Conservation (phyloP, 1,140 invertebrate species). For the Conus ventricosus region DNA sequence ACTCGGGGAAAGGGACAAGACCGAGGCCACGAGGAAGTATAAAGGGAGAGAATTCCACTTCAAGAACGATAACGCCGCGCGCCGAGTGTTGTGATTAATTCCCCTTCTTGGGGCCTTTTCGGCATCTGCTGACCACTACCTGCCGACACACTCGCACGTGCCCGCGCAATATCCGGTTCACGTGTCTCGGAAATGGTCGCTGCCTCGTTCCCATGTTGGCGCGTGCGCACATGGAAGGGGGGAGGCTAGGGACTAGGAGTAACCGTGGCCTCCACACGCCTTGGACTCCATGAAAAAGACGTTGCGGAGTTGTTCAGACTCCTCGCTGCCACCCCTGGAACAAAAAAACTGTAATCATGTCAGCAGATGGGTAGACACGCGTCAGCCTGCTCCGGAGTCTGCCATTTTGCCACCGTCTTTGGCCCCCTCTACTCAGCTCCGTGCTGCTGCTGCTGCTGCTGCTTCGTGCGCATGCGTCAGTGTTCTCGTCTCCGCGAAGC, state of each 20-base stretch:
- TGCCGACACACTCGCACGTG: constrained; percentile 32
- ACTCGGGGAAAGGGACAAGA: too few relatives aligned
- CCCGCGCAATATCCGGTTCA: constrained; percentile 33
- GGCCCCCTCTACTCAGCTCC: background rate
- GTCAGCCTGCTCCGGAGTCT: background rate
- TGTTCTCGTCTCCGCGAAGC: background rate
- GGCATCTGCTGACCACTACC: constrained; percentile 38
- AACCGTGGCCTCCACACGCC: background rate
- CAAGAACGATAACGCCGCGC: background rate
- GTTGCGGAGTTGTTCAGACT: constrained; percentile 25
- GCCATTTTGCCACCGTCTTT: constrained; percentile 8
- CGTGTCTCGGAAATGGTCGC: constrained; percentile 29
- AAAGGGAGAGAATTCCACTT: background rate
- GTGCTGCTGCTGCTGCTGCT: background rate
- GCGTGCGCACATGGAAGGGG: constrained; percentile 19
- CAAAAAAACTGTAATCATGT: constrained; percentile 34
- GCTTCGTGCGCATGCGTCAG: too few relatives aligned
- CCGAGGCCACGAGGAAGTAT: too few relatives aligned
- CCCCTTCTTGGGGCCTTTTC: background rate
- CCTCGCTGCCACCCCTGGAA: background rate
- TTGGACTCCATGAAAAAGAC: constrained; percentile 30
- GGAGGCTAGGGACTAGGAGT: background rate
- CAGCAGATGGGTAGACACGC: constrained; percentile 31
- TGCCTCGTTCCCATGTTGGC: constrained; percentile 17
- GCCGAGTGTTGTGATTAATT: constrained; percentile 2